phyloP scores from a whole-genome alignment of 1,140 invertebrate species.

The Drosophila willistoni region DNA sequence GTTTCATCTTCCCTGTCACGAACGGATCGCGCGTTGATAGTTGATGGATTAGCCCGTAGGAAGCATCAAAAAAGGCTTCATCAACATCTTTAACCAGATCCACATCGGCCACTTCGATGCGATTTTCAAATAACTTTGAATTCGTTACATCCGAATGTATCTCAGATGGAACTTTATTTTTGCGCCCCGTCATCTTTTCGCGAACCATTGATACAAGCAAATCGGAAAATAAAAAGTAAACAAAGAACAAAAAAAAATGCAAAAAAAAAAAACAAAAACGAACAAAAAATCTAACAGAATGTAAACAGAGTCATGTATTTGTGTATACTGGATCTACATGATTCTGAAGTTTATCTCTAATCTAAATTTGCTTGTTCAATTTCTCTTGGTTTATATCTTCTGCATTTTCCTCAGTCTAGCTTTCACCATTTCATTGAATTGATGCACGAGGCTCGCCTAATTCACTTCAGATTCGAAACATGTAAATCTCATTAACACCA shows the following conservation, averaged over 20 bases:
- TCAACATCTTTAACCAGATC: conserved; percentile 49
- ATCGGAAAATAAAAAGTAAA: neutral
- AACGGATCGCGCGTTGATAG: conserved; percentile 13
- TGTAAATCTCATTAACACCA: conserved; percentile 1
- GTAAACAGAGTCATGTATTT: neutral
- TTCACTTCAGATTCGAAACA: neutral
- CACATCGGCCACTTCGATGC: conserved; percentile 37
- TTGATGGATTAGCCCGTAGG: conserved; percentile 46
- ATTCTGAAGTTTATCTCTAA: conserved; percentile 7
- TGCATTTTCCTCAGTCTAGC: neutral
- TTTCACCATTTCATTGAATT: neutral
- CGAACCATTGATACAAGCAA: neutral
- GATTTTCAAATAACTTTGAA: conserved; percentile 1
- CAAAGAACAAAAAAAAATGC: conserved; percentile 20
- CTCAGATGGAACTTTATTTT: neutral
- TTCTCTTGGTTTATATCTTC: too few relatives aligned
- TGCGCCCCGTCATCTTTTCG: conserved; percentile 5
- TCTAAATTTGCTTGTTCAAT: neutral
- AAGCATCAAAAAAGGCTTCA: conserved; percentile 35
- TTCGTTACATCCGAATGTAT: neutral
- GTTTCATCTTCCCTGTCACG: conserved; percentile 53
- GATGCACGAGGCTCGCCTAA: neutral
- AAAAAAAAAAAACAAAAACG: conserved; percentile 12
- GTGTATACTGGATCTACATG: conserved; percentile 10
- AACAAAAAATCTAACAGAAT: conserved; percentile 11